phyloP scores from a whole-genome alignment of 2,113 vertebrate genomes.

The Cyanoramphus novaezelandiae region DNA sequence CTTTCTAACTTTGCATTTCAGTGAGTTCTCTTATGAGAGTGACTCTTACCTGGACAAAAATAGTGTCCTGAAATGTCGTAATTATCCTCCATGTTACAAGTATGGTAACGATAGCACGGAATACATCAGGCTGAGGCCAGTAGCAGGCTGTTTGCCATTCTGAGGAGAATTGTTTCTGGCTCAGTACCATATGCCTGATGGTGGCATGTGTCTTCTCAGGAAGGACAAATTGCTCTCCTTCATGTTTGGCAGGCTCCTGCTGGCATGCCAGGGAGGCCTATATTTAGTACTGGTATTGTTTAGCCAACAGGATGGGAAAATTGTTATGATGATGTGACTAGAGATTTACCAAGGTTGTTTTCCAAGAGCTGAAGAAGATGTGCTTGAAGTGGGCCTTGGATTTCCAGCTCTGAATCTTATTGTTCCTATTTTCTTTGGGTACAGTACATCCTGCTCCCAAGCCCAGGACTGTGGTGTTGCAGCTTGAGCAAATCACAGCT shows the following conservation, averaged over 20 bases:
- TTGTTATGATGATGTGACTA: not conserved
- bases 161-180: constrained; percentile 24
- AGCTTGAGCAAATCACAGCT: not conserved
- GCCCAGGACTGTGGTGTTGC: not conserved
- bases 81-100: not conserved
- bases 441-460: not conserved
- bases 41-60: not conserved
- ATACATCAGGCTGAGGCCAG: not conserved
- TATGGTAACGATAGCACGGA: not conserved
- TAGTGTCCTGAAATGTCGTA: not conserved
- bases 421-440: not conserved
- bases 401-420: not conserved
- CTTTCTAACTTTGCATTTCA: not conserved
- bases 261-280: constrained; percentile 35
- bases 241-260: constrained; percentile 33
- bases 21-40: not conserved
- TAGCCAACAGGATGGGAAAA: constrained; percentile 59
- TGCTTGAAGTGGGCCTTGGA: not conserved
- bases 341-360: not conserved
- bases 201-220: constrained; percentile 58
- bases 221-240: constrained; percentile 62
- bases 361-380: constrained; percentile 2
- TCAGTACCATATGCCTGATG: not conserved
- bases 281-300: constrained; percentile 51
- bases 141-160: not conserved